phyloP scores from a whole-genome alignment of 2,888 invertebrate species.

The Ectropis crepuscularia region DNA sequence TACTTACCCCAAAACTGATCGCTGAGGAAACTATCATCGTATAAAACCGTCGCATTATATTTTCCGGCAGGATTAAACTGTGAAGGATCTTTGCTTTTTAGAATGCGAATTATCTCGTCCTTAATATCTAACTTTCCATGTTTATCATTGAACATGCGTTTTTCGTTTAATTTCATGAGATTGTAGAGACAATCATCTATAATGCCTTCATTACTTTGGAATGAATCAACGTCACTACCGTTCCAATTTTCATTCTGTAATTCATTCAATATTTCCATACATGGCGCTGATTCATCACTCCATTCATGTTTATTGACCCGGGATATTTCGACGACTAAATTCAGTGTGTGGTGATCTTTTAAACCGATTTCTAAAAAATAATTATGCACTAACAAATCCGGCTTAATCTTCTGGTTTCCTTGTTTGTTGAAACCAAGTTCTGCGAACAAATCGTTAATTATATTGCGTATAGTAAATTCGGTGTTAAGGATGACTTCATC shows the following conservation, averaged over 20 bases:
- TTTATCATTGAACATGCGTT: not conserved
- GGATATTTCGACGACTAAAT: conserved; percentile 11
- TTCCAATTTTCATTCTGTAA: conserved; percentile 12
- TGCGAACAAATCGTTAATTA: conserved; percentile 5
- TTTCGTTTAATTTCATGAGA: conserved; percentile 10
- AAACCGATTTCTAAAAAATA: conserved; percentile 9
- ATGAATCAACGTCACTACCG: not conserved
- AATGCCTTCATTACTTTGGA: conserved; percentile 3
- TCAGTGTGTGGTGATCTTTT: conserved; percentile 14
- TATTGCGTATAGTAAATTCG: conserved; percentile 1
- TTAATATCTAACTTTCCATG: conserved; percentile 15
- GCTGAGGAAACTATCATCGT: not conserved
- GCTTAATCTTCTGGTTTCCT: conserved; percentile 7
- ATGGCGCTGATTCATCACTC: conserved; percentile 7
- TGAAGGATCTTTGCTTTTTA: conserved; percentile 5
- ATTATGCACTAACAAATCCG: conserved; percentile 8
- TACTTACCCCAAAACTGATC: not conserved
- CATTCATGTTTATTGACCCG: conserved; percentile 5
- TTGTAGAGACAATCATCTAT: conserved; percentile 9
- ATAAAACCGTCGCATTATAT: not conserved
- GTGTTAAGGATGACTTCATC: conserved; percentile 1
- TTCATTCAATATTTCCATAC: conserved; percentile 10
- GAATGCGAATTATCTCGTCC: conserved; percentile 18
- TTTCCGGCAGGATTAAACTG: conserved; percentile 1
- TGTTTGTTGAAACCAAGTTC: conserved; percentile 8